A percentile compares a stretch with the other conserved stretches of the same genome.
Conservation (phyloP, 2,113 vertebrate genomes). For the Butastur rufipennis region DNA sequence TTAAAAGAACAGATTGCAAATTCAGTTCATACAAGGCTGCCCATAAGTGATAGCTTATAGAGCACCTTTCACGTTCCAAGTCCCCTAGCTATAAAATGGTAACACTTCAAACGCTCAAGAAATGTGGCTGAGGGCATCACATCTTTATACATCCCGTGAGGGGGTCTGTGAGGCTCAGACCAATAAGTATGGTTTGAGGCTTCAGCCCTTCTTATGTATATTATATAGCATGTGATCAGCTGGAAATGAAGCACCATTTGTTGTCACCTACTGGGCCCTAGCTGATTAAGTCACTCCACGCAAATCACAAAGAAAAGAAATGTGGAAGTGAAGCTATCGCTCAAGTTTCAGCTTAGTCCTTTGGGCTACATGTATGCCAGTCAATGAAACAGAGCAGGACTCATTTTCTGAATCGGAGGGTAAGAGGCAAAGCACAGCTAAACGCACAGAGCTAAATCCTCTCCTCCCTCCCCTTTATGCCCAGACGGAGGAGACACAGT, state of each 20-base stretch:
- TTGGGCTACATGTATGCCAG: neutral
- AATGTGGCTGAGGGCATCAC: neutral
- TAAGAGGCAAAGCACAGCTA: neutral
- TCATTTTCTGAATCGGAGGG: neutral
- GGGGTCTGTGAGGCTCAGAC: neutral
- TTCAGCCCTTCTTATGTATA: neutral
- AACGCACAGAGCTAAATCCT: neutral
- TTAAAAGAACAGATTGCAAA: constrained; percentile 32
- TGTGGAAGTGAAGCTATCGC: neutral
- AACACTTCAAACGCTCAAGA: neutral
- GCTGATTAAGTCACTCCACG: neutral
- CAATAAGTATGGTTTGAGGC: neutral
- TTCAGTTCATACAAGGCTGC: neutral
- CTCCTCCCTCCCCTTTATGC: neutral
- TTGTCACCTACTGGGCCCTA: rapidly evolving
- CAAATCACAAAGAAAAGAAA: neutral
- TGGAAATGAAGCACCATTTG: neutral
- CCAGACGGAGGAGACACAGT: neutral
- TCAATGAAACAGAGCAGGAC: neutral
- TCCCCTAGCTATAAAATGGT: neutral
- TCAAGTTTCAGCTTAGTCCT: neutral
- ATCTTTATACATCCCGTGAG: neutral
- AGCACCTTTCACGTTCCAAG: neutral
- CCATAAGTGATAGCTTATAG: neutral
- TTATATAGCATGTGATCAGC: neutral